Evolutionary conservation across 2,797 vertebrate species (phyloP).

Genomic region (Anniella stebbinsi): DNA sequence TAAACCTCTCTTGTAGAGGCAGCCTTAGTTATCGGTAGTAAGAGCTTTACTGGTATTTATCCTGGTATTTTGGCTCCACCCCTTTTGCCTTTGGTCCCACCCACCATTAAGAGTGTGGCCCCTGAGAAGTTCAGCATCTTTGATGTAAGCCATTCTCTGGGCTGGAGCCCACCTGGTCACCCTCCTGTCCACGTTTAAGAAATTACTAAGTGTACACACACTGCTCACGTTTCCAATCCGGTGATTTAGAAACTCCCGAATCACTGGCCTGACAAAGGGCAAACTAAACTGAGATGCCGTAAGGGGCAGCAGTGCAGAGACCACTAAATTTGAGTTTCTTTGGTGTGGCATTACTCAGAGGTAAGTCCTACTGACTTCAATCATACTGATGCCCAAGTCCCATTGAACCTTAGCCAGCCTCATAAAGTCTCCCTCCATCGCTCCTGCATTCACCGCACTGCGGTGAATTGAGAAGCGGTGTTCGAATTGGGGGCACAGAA

Average conservation of each 20-base stretch:
- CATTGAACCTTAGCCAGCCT: background rate
- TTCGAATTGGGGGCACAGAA: background rate
- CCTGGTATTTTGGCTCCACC: no score
- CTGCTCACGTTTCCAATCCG: background rate
- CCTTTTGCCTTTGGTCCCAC: no score
- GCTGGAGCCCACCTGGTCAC: no score
- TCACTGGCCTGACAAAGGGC: background rate
- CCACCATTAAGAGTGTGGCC: no score
- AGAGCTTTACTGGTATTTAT: no score
- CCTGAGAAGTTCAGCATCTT: no score
- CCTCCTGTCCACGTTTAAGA: no score
- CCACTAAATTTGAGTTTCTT: background rate
- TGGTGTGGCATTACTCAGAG: background rate
- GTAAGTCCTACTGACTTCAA: background rate
- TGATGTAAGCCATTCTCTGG: no score
- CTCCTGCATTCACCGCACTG: background rate
- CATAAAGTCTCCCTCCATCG: background rate
- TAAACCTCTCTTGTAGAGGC: no score
- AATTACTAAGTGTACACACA: background rate
- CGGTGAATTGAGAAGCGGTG: background rate
- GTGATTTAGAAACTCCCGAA: background rate
- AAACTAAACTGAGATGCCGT: background rate
- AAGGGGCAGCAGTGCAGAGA: background rate
- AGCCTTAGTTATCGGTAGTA: no score
- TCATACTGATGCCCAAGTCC: background rate